Evolutionary conservation across 2,113 vertebrate genomes (phyloP).

Genomic region (Gulo gulo): DNA sequence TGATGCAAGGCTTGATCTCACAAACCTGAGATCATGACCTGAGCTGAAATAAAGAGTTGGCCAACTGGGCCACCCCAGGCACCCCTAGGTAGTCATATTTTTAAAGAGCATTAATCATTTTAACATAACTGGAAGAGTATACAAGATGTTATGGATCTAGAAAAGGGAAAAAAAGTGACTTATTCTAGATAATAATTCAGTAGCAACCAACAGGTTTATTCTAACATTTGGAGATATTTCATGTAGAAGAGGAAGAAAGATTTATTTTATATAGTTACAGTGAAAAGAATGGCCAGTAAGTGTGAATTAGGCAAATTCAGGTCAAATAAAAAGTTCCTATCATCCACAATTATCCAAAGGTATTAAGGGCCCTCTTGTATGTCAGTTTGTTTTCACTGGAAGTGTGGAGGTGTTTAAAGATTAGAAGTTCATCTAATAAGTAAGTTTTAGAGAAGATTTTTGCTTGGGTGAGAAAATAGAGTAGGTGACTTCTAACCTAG

Average conservation of each 20-base stretch:
- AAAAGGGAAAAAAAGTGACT: not conserved
- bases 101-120: not conserved
- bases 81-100: not conserved
- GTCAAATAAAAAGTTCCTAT: slow-evolving; percentile 5
- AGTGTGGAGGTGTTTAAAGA: slow-evolving; percentile 12
- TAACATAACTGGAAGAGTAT: not conserved
- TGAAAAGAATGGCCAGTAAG: not conserved
- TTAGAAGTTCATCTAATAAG: not conserved
- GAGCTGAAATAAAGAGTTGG: not conserved
- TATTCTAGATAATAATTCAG: not conserved
- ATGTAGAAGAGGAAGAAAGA: not conserved
- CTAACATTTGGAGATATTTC: slow-evolving; percentile 20
- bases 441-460: not conserved
- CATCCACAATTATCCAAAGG: not conserved
- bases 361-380: not conserved
- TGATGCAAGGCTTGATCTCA: not conserved
- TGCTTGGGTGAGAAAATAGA: not conserved
- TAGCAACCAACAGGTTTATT: not conserved
- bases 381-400: not conserved
- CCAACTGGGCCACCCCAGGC: not conserved
- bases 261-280: not conserved
- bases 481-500: not conserved
- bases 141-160: not conserved
- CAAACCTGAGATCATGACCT: too few species aligned
- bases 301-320: not conserved